Base-by-base conservation (phyloP, 2,888 invertebrate species). In the Empis stercorea region DNA sequence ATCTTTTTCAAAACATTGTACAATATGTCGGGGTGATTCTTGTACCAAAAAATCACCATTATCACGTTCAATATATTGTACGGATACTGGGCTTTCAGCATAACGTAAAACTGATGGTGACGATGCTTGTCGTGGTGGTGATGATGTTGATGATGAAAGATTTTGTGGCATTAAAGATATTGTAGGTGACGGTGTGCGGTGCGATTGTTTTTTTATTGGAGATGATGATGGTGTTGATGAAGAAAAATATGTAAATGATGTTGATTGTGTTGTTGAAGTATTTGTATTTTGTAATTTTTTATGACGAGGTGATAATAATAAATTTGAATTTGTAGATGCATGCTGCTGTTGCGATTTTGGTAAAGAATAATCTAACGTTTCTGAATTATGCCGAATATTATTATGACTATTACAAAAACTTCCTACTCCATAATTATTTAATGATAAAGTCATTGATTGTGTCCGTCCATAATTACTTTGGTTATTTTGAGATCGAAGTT, bases 31-130 rank as follows among this genome's bases (percentile, higher is more conserved):
- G 16, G 68, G 68, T 11, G 65, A 64, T 52, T 68, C 68, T 48
- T 67, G 68, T 10, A 69, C 66, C 48, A 68, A 65, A 46, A 69
- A 68, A 48, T 68, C 69, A 4, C 69, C 69, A 48, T 68, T 68
- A 10, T 68, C 68, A 3, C 67, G 61, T 52, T 68, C 68, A 34
- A 66, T 52, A 54, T 68, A 68, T 48, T 68, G 68, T 3, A 68
- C 68, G 11, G 56, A 53, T 9, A 68, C 63, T 20, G 20, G 66
- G 2, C 67, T 66, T 49, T 67, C 66, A 10, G 68, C 67, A 49
- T 57, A 68, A 11, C 67, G 58, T 48, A 68, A 49, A 11, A 68
- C 67, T 10, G 67, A 67, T 1, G 67, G 58, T n/a, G 62, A 56
- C 13, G 53, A 51, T n/a, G 48, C 43, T 27, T 36, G 45, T 34